Percentiles rank a stretch among this genome's conserved stretches.
Conservation (phyloP, 2,888 invertebrate genomes). For the Hydraecia micacea region DNA sequence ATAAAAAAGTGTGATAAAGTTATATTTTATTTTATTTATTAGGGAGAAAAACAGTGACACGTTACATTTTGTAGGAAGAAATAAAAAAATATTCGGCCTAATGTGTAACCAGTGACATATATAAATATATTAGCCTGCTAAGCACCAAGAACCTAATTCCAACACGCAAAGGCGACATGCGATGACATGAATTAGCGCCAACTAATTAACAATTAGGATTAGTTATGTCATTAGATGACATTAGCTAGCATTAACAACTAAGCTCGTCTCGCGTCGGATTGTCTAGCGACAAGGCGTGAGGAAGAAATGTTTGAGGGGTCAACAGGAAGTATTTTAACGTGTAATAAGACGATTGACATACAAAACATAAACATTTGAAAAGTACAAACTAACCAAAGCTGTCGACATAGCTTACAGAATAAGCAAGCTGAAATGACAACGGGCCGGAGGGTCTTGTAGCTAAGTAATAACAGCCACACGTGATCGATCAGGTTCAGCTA, state of each 20-base stretch:
- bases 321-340: not conserved
- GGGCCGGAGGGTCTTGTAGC: no score
- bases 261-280: not conserved
- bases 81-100: no score
- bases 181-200: conserved; percentile 16
- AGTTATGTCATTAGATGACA: not conserved
- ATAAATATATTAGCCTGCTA: not conserved
- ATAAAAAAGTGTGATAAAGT: not conserved
- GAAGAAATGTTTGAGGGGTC: not conserved
- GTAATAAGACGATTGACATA: not conserved
- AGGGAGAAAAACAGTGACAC: no score
- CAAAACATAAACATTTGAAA: no score
- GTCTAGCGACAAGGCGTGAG: not conserved
- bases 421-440: no score
- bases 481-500: no score
- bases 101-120: no score
- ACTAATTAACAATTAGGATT: conserved; percentile 20
- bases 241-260: conserved; percentile 12
- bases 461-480: no score
- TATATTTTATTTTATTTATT: not conserved
- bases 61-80: no score
- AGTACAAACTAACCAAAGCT: no score
- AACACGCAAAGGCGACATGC: conserved; percentile 13
- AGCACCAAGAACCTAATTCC: not conserved
- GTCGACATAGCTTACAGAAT: no score